phyloP scores from a whole-genome alignment of 2,113 vertebrate species.

The Aegypius monachus region DNA sequence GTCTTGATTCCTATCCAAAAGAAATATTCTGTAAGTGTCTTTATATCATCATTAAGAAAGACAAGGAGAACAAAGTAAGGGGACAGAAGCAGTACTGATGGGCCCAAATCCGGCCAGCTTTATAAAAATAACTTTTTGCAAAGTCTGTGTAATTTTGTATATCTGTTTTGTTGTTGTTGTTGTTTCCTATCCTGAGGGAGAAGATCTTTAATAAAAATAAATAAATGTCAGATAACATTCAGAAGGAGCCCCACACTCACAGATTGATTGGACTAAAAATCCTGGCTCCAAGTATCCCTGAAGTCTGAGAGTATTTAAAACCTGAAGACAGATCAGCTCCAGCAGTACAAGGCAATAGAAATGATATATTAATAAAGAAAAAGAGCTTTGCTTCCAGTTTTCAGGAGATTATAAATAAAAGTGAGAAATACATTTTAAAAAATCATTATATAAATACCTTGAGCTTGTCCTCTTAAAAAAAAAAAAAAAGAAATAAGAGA shows the following conservation, averaged over 20 bases:
- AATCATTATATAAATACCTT: constrained; percentile 21
- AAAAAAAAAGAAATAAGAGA: background rate
- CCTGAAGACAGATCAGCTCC: background rate
- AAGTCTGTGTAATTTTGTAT: constrained; percentile 45
- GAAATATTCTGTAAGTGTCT: constrained; percentile 23
- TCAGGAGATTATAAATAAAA: constrained; percentile 38
- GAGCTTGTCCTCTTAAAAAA: background rate
- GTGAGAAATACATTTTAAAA: background rate
- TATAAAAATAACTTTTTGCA: constrained; percentile 50
- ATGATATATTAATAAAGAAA: constrained; percentile 30
- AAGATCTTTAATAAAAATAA: constrained; percentile 55
- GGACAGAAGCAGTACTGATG: background rate
- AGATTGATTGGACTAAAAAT: constrained; percentile 31
- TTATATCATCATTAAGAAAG: constrained; percentile 50
- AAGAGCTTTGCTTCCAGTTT: constrained; percentile 1
- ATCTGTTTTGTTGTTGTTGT: background rate
- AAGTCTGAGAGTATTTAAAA: constrained; percentile 37
- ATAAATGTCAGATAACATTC: constrained; percentile 28
- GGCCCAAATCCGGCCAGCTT: background rate
- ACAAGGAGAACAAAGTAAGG: constrained; percentile 26
- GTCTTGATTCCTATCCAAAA: constrained; percentile 12
- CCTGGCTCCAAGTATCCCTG: constrained; percentile 8
- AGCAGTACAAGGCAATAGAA: background rate
- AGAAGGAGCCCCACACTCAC: background rate
- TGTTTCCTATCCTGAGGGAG: background rate